These are phyloP conservation scores for Telmatherina bonti DNA, from an alignment of 2,797 vertebrate species.

Conservation along the genomic window DNA sequence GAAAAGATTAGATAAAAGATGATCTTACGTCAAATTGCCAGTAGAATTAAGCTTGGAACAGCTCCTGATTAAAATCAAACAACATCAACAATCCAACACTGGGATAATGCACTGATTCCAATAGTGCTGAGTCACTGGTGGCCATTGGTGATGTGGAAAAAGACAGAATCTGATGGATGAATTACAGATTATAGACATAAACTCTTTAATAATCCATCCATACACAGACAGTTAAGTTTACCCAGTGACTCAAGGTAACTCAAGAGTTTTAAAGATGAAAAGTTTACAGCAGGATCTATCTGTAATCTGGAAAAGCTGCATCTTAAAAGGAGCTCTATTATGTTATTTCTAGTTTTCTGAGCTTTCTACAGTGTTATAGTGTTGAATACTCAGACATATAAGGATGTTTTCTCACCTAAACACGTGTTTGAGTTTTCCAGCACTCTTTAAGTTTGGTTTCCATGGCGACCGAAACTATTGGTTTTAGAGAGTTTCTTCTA, in stretches of 20 bases:
- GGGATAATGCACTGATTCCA: background rate
- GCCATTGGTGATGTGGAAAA: background rate
- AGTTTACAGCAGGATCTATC: background rate
- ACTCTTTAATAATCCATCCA: background rate
- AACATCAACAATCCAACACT: background rate
- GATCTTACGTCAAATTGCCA: background rate
- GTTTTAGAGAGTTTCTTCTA: no score
- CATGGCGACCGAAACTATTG: no score
- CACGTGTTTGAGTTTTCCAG: no score
- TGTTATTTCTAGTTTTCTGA: no score
- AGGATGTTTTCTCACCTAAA: no score
- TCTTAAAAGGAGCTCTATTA: no score
- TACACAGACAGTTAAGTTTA: background rate
- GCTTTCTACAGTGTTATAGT: no score
- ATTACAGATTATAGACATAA: background rate
- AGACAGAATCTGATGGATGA: background rate
- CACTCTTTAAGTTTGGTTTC: no score
- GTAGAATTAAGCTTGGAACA: background rate
- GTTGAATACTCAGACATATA: no score
- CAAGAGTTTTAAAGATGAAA: background rate
- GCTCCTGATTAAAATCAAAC: background rate
- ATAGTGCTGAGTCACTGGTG: background rate
- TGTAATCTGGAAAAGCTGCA: no score
- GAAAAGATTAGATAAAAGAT: background rate
- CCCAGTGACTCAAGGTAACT: background rate